Evolutionary conservation across 1,140 invertebrate genomes (phyloP).

Genomic region (Drosophila cardini): DNA sequence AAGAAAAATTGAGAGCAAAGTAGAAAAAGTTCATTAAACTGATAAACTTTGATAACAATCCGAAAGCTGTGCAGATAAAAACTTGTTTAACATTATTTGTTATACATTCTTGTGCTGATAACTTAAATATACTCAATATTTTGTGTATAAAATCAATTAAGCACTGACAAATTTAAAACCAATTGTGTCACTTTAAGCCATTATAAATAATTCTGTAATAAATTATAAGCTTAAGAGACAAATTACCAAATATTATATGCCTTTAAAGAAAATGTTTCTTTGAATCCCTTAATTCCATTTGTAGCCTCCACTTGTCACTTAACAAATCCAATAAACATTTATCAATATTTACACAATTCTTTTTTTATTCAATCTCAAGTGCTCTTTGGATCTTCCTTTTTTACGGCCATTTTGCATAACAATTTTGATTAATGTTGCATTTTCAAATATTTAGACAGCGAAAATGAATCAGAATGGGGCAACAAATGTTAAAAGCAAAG

Average conservation of each 20-base stretch:
- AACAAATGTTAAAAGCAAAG: slow-evolving; percentile 44
- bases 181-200: too few species aligned
- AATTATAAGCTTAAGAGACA: neutral
- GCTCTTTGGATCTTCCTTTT: slow-evolving; percentile 9
- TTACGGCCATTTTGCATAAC: slow-evolving; percentile 1
- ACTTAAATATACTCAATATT: neutral
- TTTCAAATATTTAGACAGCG: slow-evolving; percentile 73
- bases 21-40: slow-evolving; percentile 1
- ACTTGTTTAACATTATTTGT: neutral
- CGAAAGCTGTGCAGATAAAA: neutral
- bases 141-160: neutral
- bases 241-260: neutral
- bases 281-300: neutral
- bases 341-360: slow-evolving; percentile 60
- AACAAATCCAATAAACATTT: slow-evolving; percentile 31
- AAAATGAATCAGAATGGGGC: slow-evolving; percentile 27
- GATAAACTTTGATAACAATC: slow-evolving; percentile 16
- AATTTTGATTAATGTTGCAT: slow-evolving; percentile 66
- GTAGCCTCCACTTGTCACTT: slow-evolving; percentile 31
- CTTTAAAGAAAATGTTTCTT: neutral
- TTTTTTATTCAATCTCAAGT: slow-evolving; percentile 30
- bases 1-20: neutral
- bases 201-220: neutral
- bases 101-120: neutral
- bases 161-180: too few species aligned